Percentiles rank a stretch among this genome's conserved stretches.
These are phyloP conservation scores for Channallabes apus DNA, from an alignment of 2,797 vertebrate genomes.

Conservation along the genomic window DNA sequence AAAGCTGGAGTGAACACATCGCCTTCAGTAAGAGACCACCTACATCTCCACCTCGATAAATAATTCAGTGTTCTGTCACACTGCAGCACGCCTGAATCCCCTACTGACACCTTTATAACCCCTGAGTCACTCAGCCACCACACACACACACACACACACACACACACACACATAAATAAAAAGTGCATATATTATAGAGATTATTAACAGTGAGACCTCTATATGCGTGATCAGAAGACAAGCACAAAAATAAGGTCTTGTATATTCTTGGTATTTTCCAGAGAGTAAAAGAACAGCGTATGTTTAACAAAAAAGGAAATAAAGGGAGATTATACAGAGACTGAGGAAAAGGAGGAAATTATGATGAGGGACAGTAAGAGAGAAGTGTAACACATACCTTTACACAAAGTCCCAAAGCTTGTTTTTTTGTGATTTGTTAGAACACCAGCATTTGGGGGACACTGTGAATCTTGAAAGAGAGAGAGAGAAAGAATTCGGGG, in stretches of 20 bases:
- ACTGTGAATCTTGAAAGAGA: background rate
- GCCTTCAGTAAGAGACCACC: slow-evolving; percentile 71
- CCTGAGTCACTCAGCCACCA: slow-evolving; percentile 76
- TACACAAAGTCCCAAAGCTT: background rate
- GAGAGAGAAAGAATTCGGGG: background rate
- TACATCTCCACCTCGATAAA: slow-evolving; percentile 79
- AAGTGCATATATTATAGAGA: background rate
- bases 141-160: background rate
- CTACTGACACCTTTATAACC: slow-evolving; percentile 82
- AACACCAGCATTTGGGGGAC: background rate
- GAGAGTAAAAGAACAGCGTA: background rate
- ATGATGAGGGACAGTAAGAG: background rate
- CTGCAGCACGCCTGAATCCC: slow-evolving; percentile 78
- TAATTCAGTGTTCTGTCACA: slow-evolving; percentile 80
- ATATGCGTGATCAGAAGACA: background rate
- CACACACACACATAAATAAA: background rate
- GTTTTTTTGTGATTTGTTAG: background rate
- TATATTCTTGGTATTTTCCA: slow-evolving; percentile 1
- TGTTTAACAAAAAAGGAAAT: background rate
- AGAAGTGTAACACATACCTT: background rate
- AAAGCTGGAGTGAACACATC: slow-evolving; percentile 68
- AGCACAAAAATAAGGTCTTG: background rate
- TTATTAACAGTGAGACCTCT: background rate
- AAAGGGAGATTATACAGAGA: background rate
- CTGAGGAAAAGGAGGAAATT: background rate